Evolutionary conservation across 2,113 vertebrate species (phyloP), one percentile per base, ranked within the genome.

Genomic region (Neolamprologus kungweensis): DNA sequence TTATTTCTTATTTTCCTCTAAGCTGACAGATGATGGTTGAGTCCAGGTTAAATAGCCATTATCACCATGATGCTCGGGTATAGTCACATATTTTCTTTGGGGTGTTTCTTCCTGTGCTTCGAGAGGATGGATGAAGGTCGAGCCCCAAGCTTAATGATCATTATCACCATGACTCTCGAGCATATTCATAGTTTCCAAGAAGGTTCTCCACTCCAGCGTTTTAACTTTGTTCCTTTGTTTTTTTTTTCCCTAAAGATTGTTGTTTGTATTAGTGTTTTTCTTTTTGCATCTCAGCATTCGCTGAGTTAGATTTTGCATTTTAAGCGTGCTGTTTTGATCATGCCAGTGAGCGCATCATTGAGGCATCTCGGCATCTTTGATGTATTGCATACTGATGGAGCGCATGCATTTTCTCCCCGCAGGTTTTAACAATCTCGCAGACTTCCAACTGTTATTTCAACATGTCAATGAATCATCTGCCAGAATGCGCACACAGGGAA

Each of bases 261-360:
- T 87, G 89, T 94, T 95, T 94, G 86, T 86, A 83, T 89, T 91
- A 78, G 65, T 26, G 51, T 78, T 65, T 65, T 37, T 84, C 60
- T 71, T 42, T 85, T 83, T 86, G 83, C 42, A 42, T 89, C 88
- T 68, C 73, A n/a, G 71, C 53, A 87, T 71, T 84, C 21, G 26
- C 54, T 4, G 53, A 54, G 81, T 33, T 80, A 58, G 85, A 89
- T 83, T 94, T 92, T 85, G 90, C 88, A 92, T 93, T 91, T 93
- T 84, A 91, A 88, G 91, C 80, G 16, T 50, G 87, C 58, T 75
- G 92, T 94, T 96, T 95, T 95, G 94, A 96, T 96, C 95, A 95
- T 90, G 92, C 85, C 90, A 91, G 88, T 26, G 81, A 90, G 89
- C 79, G 21, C 92, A 88, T 93, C 92, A 93, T 90, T 54, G 85